Percentiles rank a stretch among this genome's conserved stretches.
These are phyloP conservation scores for Molorchus minor DNA, from an alignment of 2,888 invertebrate genomes.

Conservation along the genomic window DNA sequence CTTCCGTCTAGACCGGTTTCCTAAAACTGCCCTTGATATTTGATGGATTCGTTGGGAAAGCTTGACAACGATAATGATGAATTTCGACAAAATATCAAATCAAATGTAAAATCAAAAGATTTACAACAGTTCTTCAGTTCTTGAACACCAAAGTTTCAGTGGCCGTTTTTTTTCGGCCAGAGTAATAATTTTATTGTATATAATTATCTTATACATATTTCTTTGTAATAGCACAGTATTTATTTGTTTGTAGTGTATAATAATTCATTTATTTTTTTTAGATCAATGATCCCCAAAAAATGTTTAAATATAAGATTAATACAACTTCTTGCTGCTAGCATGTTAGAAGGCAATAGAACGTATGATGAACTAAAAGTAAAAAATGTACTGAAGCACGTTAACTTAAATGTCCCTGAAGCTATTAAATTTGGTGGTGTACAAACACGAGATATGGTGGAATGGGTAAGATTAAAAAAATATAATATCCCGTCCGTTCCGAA, in stretches of 20 bases:
- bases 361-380: constrained; percentile 64
- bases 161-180: too few species aligned
- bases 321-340: constrained; percentile 65
- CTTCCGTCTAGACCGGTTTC: too few species aligned
- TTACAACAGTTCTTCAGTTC: too few species aligned
- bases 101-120: not conserved
- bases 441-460: constrained; percentile 57
- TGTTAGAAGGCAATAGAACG: constrained; percentile 68
- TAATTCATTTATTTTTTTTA: constrained; percentile 35
- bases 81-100: not conserved
- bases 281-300: constrained; percentile 47
- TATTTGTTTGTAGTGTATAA: too few species aligned
- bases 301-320: constrained; percentile 55
- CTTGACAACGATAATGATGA: too few species aligned
- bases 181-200: too few species aligned
- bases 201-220: too few species aligned
- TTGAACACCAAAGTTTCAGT: too few species aligned
- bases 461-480: constrained; percentile 51
- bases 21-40: too few species aligned
- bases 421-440: constrained; percentile 60
- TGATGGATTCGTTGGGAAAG: too few species aligned
- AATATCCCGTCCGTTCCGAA: not conserved
- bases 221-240: too few species aligned
- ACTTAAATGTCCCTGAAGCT: constrained; percentile 67
- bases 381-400: constrained; percentile 60